These are phyloP conservation scores for Hirudinaria manillensis DNA, from an alignment of 2,888 invertebrate species.

Conservation along the genomic window DNA sequence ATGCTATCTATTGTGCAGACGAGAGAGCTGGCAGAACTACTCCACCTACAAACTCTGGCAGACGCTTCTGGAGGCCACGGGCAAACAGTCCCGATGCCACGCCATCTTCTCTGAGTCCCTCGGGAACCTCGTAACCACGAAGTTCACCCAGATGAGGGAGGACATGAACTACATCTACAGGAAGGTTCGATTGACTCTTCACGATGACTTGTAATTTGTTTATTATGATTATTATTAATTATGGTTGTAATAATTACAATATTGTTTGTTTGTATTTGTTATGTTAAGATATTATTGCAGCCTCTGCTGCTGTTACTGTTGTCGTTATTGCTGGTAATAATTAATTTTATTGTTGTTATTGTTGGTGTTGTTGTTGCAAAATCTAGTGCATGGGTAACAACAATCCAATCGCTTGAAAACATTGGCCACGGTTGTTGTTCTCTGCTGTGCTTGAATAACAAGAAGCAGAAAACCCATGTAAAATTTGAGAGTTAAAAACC, in stretches of 20 bases:
- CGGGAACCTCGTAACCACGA: constrained; percentile 74
- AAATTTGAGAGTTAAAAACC: no score
- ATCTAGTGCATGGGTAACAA: not conserved
- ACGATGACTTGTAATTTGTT: no score
- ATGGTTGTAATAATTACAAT: not conserved
- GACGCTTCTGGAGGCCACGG: constrained; percentile 77
- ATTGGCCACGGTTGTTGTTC: no score
- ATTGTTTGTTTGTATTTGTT: not conserved
- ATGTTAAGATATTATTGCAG: no score
- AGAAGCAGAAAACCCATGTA: no score
- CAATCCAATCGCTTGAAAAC: not conserved
- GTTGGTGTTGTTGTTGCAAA: constrained; percentile 1
- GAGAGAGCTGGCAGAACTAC: constrained; percentile 84
- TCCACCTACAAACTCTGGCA: constrained; percentile 87
- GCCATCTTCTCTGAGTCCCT: constrained; percentile 82
- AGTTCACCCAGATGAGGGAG: constrained; percentile 78
- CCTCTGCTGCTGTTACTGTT: not conserved
- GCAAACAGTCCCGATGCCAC: constrained; percentile 80
- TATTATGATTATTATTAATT: no score
- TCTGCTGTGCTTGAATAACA: no score
- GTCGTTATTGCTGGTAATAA: not conserved
- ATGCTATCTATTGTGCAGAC: constrained; percentile 57
- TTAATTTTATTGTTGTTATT: no score
- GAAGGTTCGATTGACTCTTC: constrained; percentile 61
- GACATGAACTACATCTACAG: constrained; percentile 76